Percentiles rank a stretch among this genome's conserved stretches.
Conservation (phyloP, 1,140 invertebrate species). For the Stegodyphus mimosarum region DNA sequence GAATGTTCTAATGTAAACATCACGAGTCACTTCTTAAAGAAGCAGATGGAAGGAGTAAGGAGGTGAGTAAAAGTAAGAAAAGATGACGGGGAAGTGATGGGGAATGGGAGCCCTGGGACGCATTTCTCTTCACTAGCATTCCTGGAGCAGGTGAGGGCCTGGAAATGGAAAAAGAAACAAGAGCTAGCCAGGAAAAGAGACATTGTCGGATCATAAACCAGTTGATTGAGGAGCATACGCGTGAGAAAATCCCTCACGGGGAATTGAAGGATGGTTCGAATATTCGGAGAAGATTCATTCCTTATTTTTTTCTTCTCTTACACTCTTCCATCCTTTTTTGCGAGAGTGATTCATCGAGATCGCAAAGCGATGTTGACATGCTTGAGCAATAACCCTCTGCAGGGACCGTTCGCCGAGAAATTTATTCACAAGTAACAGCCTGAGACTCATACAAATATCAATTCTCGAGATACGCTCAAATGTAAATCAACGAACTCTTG, state of each 20-base stretch:
- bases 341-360: neutral
- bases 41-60: neutral
- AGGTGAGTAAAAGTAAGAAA: neutral
- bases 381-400: too few species aligned
- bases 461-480: too few species aligned
- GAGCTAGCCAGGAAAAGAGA: neutral
- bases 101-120: slow-evolving; percentile 33
- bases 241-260: slow-evolving; percentile 16
- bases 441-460: too few species aligned
- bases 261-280: slow-evolving; percentile 22
- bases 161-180: neutral
- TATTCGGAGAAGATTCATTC: too few species aligned
- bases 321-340: neutral
- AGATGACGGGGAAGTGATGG: neutral
- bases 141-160: neutral
- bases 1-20: slow-evolving; percentile 38
- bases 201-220: slow-evolving; percentile 35
- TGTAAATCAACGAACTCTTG: too few species aligned
- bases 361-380: neutral
- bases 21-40: neutral
- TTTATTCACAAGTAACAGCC: too few species aligned
- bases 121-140: slow-evolving; percentile 49
- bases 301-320: too few species aligned
- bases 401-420: too few species aligned
- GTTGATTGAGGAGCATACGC: slow-evolving; percentile 17